Conservation (phyloP, 2,113 vertebrate genomes). For the Nyctereutes procyonoides region DNA sequence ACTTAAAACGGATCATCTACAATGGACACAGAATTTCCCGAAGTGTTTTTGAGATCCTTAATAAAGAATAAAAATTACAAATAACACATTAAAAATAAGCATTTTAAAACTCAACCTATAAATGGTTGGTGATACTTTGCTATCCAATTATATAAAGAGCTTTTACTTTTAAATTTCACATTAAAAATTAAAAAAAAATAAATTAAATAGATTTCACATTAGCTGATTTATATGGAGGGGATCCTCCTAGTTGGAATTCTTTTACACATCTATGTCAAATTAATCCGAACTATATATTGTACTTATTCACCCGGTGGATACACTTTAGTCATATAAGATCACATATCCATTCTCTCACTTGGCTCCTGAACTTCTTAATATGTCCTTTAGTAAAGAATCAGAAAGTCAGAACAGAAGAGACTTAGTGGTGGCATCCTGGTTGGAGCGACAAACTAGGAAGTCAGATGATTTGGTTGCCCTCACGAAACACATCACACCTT, state of each 20-base stretch:
- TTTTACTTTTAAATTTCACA: not conserved
- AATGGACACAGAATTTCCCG: not conserved
- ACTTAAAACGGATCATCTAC: not conserved
- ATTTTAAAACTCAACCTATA: not conserved
- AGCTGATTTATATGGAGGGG: not conserved
- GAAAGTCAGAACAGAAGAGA: not conserved
- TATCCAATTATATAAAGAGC: not conserved
- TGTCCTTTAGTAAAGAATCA: not conserved
- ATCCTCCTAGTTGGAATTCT: not conserved
- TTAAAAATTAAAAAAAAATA: too few species aligned
- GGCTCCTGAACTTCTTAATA: not conserved
- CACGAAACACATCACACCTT: not conserved
- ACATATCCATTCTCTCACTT: not conserved
- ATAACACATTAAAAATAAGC: conserved; percentile 49
- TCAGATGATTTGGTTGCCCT: not conserved
- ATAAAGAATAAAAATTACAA: conserved; percentile 6
- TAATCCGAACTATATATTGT: not conserved
- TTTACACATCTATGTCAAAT: not conserved
- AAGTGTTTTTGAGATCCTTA: not conserved
- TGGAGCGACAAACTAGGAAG: not conserved
- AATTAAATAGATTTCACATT: not conserved
- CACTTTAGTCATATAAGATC: not conserved
- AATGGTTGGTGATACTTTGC: not conserved
- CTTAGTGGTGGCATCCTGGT: not conserved
- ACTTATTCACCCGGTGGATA: not conserved